Percentiles rank a stretch among this genome's conserved stretches.
phyloP scores from a whole-genome alignment of 2,888 invertebrate species.

The Cheilosia vernalis region DNA sequence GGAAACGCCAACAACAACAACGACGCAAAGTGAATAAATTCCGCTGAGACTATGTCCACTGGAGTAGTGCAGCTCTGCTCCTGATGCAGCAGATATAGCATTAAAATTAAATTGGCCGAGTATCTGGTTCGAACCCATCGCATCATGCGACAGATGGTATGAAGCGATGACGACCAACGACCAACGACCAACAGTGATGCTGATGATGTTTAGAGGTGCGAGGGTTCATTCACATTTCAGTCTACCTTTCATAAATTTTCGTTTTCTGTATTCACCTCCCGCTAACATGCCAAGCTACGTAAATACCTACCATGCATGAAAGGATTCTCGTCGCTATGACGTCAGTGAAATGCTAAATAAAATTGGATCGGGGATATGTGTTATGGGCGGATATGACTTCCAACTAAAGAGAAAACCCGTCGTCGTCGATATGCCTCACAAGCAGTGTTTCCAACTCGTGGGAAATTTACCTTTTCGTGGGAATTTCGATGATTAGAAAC shows the following conservation, averaged over 20 bases:
- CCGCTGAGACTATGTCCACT: conserved; percentile 47
- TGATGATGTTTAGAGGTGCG: conserved; percentile 10
- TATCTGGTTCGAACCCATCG: conserved; percentile 53
- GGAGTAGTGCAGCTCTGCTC: conserved; percentile 41
- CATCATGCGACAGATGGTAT: conserved; percentile 58
- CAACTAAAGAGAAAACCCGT: conserved; percentile 26
- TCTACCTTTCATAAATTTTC: conserved; percentile 17
- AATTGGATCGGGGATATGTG: conserved; percentile 27
- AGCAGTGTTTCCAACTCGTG: too few species aligned
- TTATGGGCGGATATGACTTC: not conserved
- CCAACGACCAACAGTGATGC: conserved; percentile 12
- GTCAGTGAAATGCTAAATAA: conserved; percentile 52
- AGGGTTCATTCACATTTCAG: conserved; percentile 42
- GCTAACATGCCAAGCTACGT: conserved; percentile 10
- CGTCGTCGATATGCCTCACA: conserved; percentile 25
- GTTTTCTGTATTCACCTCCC: conserved; percentile 16
- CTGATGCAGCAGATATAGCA: conserved; percentile 28
- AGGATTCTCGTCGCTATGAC: conserved; percentile 26
- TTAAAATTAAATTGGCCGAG: conserved; percentile 65
- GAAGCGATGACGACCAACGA: conserved; percentile 27
- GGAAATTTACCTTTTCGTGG: too few species aligned
- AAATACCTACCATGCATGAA: conserved; percentile 20
- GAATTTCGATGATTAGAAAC: too few species aligned
- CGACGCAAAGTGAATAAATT: conserved; percentile 49
- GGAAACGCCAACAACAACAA: conserved; percentile 37